Conservation (phyloP, 2,797 vertebrate genomes). For the Phrynocephalus vlangalii region DNA sequence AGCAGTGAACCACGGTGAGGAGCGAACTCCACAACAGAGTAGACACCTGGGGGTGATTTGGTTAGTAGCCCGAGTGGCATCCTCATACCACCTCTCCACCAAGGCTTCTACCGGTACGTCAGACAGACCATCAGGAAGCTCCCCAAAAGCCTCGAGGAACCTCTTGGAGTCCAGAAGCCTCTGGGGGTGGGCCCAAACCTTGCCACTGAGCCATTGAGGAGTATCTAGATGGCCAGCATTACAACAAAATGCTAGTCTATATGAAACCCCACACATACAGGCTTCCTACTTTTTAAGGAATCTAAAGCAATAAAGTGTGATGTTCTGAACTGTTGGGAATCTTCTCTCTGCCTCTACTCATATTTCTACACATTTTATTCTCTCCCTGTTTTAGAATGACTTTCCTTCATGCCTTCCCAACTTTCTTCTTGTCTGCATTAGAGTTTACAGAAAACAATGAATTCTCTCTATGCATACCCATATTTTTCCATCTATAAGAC, state of each 20-base stretch:
- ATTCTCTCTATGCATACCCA: neutral
- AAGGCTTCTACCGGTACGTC: too few relatives aligned
- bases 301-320: neutral
- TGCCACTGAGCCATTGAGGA: neutral
- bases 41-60: too few relatives aligned
- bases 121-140: too few relatives aligned
- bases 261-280: neutral
- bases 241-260: neutral
- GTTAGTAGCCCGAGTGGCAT: too few relatives aligned
- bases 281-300: neutral
- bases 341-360: neutral
- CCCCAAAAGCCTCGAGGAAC: too few relatives aligned
- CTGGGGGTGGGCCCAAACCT: neutral
- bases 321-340: neutral
- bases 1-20: too few relatives aligned
- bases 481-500: too few relatives aligned
- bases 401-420: conserved; percentile 35
- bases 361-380: conserved; percentile 20
- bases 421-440: conserved; percentile 27
- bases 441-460: conserved; percentile 15
- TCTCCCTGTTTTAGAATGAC: conserved; percentile 18
- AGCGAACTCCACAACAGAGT: too few relatives aligned
- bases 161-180: too few relatives aligned
- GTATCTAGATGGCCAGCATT: neutral
- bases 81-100: too few relatives aligned